Evolutionary conservation across 2,888 invertebrate species (phyloP).

Genomic region (Boloria selene): DNA sequence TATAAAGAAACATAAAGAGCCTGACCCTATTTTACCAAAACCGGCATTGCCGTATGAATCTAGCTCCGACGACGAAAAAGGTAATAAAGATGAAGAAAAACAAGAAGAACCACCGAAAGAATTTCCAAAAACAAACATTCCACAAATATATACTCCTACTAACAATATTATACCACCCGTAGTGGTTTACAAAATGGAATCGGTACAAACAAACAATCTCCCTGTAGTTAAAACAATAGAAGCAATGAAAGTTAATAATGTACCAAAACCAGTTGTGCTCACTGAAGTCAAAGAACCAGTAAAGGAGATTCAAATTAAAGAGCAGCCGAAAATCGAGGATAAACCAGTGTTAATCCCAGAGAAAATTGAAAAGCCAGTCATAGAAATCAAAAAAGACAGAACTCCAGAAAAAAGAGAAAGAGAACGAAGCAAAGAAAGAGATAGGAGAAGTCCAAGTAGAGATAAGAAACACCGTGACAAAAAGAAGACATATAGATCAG

Average conservation of each 20-base stretch:
- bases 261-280: slow-evolving; percentile 36
- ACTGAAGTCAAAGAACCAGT: slow-evolving; percentile 38
- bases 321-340: slow-evolving; percentile 38
- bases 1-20: slow-evolving; percentile 91
- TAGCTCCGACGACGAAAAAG: slow-evolving; percentile 85
- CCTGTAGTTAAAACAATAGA: slow-evolving; percentile 51
- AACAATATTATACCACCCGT: slow-evolving; percentile 55
- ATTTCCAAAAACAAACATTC: slow-evolving; percentile 42
- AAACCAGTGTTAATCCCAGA: slow-evolving; percentile 35
- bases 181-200: slow-evolving; percentile 68
- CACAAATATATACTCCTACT: slow-evolving; percentile 42
- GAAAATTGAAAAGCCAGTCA: slow-evolving; percentile 36
- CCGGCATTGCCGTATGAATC: slow-evolving; percentile 90
- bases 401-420: slow-evolving; percentile 41
- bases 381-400: slow-evolving; percentile 42
- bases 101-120: slow-evolving; percentile 44
- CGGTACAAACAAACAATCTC: slow-evolving; percentile 50
- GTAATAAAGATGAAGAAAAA: slow-evolving; percentile 51
- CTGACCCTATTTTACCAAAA: slow-evolving; percentile 84
- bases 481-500: slow-evolving; percentile 56
- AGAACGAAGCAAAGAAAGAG: slow-evolving; percentile 40
- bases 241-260: slow-evolving; percentile 45
- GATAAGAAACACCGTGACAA: slow-evolving; percentile 60
- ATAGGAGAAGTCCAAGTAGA: slow-evolving; percentile 44
- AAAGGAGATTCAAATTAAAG: slow-evolving; percentile 36